Evolutionary conservation across 2,888 invertebrate genomes (phyloP), one percentile per base, ranked within the genome.

Genomic region (Caenorhabditis sulstoni): DNA sequence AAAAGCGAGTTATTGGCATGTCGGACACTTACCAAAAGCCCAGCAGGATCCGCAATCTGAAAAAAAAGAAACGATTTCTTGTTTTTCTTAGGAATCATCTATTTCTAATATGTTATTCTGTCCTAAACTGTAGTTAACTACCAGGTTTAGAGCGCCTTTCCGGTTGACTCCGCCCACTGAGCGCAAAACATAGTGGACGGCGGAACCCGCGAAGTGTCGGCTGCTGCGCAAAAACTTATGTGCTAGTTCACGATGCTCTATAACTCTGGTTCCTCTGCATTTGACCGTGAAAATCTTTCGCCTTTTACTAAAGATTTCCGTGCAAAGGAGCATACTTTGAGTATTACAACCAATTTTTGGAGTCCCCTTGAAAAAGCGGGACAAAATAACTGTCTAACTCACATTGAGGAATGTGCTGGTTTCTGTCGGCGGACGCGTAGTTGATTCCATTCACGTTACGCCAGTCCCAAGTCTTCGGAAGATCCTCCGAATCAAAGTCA

Each of bases 11-110:
- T 41, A 14, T 41, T 11, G 14, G 14, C 41, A 41, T 29, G 37
- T 5, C 3, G 35, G 18, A 3, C 11, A 82, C 82, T 52, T 45
- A 82, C 82, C 92, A 89, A 91, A 91, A 3, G 91, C 92, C 92
- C 92, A 92, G 84, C 92, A 92, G 0, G 92, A 92, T 37, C 92
- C 92, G 85, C 92, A 92, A 79, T 92, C 92, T 92, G 83, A 29
- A 83, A 82, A 62, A n/a, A n/a, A n/a, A n/a, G n/a, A n/a, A n/a
- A n/a, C n/a, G n/a, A n/a, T n/a, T n/a, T n/a, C n/a, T n/a, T n/a
- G 29, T 29, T 5, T 29, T 29, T 29, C 29, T 29, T 29, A 5
- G 29, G 29, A 29, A 29, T 29, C 29, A 3, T 7, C 29, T 5
- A 29, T 29, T 29, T 29, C 29, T 29, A n/a, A n/a, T n/a, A n/a